phyloP scores from a whole-genome alignment of 2,888 invertebrate genomes.

The Netelia melanura region DNA sequence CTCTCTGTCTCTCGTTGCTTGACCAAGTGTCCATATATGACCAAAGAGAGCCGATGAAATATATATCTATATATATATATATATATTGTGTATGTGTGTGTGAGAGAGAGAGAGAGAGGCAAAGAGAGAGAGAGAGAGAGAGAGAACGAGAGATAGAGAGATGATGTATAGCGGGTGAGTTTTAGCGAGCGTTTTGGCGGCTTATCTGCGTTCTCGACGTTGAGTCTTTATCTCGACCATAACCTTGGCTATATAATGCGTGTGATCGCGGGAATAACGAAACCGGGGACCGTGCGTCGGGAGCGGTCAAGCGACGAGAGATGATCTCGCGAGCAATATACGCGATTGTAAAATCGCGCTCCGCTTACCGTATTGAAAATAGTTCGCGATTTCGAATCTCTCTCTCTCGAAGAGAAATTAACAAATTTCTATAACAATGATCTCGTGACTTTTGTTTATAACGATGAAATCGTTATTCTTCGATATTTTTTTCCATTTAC shows the following conservation, averaged over 20 bases:
- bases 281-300: constrained; percentile 12
- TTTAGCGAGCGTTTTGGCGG: constrained; percentile 59
- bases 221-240: constrained; percentile 81
- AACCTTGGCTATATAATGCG: constrained; percentile 77
- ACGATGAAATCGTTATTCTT: too few species aligned
- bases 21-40: constrained; percentile 51
- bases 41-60: constrained; percentile 14
- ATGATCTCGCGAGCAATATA: constrained; percentile 27
- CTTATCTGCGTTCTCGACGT: constrained; percentile 76
- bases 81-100: neutral
- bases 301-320: constrained; percentile 38
- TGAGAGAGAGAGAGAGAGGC: neutral
- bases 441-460: too few species aligned
- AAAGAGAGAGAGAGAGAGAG: too few species aligned
- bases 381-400: too few species aligned
- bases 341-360: too few species aligned
- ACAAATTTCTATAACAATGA: too few species aligned
- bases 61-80: constrained; percentile 7
- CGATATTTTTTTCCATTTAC: too few species aligned
- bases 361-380: too few species aligned
- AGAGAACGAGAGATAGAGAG: neutral
- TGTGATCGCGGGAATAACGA: constrained; percentile 46
- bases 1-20: constrained; percentile 34
- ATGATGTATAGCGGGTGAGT: neutral
- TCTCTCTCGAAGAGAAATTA: too few species aligned